Evolutionary conservation across 2,797 vertebrate genomes (phyloP).

Genomic region (Sternotherus odoratus): DNA sequence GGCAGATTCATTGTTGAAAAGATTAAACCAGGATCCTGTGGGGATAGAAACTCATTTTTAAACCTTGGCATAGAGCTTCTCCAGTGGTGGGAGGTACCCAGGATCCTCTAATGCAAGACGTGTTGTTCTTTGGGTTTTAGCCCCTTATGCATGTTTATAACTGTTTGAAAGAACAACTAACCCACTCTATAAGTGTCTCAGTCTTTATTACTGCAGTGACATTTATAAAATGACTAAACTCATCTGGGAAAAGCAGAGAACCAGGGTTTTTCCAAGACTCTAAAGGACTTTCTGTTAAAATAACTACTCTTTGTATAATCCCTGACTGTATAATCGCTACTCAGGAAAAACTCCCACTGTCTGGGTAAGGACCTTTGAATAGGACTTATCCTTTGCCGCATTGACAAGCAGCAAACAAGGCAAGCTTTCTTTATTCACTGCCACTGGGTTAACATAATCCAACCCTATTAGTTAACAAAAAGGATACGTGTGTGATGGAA

Average conservation of each 20-base stretch:
- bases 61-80: not conserved
- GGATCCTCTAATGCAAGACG: not conserved
- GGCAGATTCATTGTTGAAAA: constrained; percentile 8
- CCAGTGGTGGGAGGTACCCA: not conserved
- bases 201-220: not conserved
- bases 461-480: not conserved
- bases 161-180: not conserved
- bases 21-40: constrained; percentile 22
- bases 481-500: not conserved
- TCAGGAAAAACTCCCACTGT: not conserved
- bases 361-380: not conserved
- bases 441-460: not conserved
- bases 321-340: not conserved
- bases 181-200: not conserved
- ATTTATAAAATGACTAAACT: not conserved
- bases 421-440: not conserved
- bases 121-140: not conserved
- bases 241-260: not conserved
- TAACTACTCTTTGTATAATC: not conserved
- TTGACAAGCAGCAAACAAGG: not conserved
- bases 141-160: not conserved
- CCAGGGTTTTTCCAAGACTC: not conserved
- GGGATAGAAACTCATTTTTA: constrained; percentile 18
- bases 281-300: not conserved
- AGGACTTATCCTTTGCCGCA: not conserved